Base-by-base conservation (phyloP, 92 coral and sea anemone genomes). In the Zoanthus sansibaricus region DNA sequence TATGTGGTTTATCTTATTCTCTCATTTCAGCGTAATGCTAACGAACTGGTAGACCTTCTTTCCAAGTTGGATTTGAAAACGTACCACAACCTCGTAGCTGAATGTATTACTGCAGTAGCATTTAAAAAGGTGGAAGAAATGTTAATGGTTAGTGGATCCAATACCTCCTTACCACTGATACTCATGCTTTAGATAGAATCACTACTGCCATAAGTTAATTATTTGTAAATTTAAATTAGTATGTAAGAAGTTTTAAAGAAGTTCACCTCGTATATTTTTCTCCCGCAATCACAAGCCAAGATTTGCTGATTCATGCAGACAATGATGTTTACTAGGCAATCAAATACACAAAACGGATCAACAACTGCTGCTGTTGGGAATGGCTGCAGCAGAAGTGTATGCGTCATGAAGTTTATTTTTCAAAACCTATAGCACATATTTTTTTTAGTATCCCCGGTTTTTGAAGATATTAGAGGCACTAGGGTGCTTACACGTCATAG, bases 41-140 rank as follows among this genome's bases (percentile, higher is more conserved):
- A 72, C 1, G 77, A 72, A 25, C 55, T 72, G 54, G 77, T 72
- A 20, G 49, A 72, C 4, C 48, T 72, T 3, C 51, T 72, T 11
- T 72, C 48, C 77, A 72, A 42, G 9, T 10, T 42, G 77, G 77
- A 72, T 3, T 42, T 72, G 77, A 25, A 17, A 0, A 37, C 42
- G 21, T 32, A 72, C 7, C 77, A 72, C 20, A 45, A n/a, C 17
- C 0, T 11, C 55, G n/a, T 72, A 42, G 77, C 20, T 0, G 77
- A 72, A 46, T 37, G 20, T 10, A 46, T 72, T 17, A 72, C 77
- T 37, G 9, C 52, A 2, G 77, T 72, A 1, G 42, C 77, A n/a
- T 72, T 44, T 72, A 5, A 42, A 8, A 33, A 72, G 77, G 77
- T 72, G 3, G 77, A 72, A 72, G 42, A 32, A n/a, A 72, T 33